Percentiles rank a stretch among this genome's conserved stretches.
These are phyloP conservation scores for Lamellibrachia columna DNA, from an alignment of 2,888 invertebrate species.

Conservation along the genomic window DNA sequence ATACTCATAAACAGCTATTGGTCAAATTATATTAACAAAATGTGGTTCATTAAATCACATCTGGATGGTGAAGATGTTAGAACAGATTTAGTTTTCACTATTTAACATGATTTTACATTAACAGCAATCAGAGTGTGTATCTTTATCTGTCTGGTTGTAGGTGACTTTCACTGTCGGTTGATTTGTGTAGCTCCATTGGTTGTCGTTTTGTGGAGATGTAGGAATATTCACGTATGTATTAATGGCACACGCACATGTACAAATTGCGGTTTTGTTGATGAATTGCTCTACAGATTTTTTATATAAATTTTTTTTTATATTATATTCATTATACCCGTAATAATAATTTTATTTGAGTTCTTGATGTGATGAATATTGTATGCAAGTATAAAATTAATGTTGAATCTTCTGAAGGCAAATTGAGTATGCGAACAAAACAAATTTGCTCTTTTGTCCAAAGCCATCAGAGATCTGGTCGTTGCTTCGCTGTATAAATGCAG, in stretches of 20 bases:
- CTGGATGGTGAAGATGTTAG: too few relatives aligned
- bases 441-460: not conserved
- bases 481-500: not conserved
- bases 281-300: not conserved
- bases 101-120: too few relatives aligned
- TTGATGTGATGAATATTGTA: not conserved
- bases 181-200: too few relatives aligned
- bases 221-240: not conserved
- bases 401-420: not conserved
- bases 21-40: too few relatives aligned
- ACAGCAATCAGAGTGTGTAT: not conserved
- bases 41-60: too few relatives aligned
- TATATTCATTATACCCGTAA: not conserved
- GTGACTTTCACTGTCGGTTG: not conserved
- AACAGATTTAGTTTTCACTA: too few relatives aligned
- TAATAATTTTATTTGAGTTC: not conserved
- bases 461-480: not conserved
- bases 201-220: not conserved
- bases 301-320: not conserved
- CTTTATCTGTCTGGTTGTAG: not conserved
- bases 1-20: too few relatives aligned
- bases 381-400: not conserved
- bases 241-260: not conserved
- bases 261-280: not conserved
- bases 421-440: not conserved